phyloP scores from a whole-genome alignment of 2,888 invertebrate species.

The Macropis europaea region DNA sequence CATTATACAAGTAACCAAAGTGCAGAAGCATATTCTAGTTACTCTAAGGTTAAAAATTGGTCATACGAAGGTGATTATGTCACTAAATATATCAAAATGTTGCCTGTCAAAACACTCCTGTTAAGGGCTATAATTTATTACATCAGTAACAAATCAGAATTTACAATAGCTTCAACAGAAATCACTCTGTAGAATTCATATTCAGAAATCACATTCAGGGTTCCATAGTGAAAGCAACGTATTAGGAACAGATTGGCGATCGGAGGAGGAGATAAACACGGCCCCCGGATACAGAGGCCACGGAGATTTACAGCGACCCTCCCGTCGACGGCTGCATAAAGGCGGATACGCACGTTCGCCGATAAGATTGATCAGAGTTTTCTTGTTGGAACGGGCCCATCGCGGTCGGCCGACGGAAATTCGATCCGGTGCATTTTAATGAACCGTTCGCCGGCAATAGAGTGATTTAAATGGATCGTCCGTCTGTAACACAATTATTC shows the following conservation, averaged over 20 bases:
- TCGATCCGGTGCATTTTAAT: slow-evolving; percentile 63
- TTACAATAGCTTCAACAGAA: too few species aligned
- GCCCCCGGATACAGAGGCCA: not conserved
- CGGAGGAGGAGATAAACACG: not conserved
- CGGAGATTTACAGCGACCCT: not conserved
- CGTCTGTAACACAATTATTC: slow-evolving; percentile 64
- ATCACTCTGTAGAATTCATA: too few species aligned
- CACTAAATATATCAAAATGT: too few species aligned
- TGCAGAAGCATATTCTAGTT: too few species aligned
- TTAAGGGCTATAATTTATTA: too few species aligned
- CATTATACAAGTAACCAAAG: too few species aligned
- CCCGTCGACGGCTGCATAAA: slow-evolving; percentile 9
- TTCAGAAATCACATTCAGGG: too few species aligned
- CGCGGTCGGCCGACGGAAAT: slow-evolving; percentile 50
- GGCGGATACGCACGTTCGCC: slow-evolving; percentile 16
- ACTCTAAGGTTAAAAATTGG: too few species aligned
- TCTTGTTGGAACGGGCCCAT: slow-evolving; percentile 41
- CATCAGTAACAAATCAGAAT: too few species aligned
- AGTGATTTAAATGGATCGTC: slow-evolving; percentile 65
- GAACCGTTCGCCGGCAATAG: slow-evolving; percentile 60
- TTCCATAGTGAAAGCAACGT: too few species aligned
- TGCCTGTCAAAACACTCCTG: too few species aligned
- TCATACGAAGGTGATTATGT: too few species aligned
- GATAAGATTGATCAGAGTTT: slow-evolving; percentile 60
- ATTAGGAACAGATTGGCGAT: not conserved